Base-by-base conservation (phyloP, 1,140 invertebrate species). In the Pseudomyrmex dendroicus region DNA sequence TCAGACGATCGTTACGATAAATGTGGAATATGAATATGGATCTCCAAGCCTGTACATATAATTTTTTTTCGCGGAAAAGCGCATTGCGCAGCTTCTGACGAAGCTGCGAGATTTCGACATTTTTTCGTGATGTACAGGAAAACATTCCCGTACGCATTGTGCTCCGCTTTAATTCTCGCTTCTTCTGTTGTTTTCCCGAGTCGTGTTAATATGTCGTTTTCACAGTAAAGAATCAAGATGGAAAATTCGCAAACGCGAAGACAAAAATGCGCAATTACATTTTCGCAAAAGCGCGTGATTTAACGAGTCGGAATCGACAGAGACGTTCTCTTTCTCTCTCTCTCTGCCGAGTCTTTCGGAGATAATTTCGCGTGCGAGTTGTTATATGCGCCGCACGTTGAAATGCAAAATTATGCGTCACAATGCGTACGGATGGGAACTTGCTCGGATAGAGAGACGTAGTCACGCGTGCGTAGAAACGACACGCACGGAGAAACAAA, bases 1-100 rank as follows among this genome's bases (percentile, higher is more conserved):
- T 70, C 15, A 17, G n/a, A 13, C 15, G 44, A 57, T 67, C 54
- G 44, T 25, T 2, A 8, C 46, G 56, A 70, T 70, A 80, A 72
- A 72, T 59, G 68, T 80, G 76, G 76, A 54, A 80, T 70, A 59
- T 80, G 76, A 72, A 80, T 80, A 70, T 54, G 76, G 76, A 7
- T 35, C 22, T 59, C 72, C 52, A 52, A 48, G 13, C 59, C 46
- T 48, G 15, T 70, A 7, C 35, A 35, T 35, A 35, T 35, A 35
- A 35, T 35, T 35, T 35, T 35, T 35, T 35, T 35, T 35, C 35
- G 35, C 35, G 35, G 25, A 25, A 35, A 4, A 20, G 13, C 73
- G 50, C 12, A 13, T 52, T 52, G 35, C 35, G 35, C 35, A 35
- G 35, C 35, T 54, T 70, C 50, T 54, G n/a, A 3, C 20, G 73